phyloP scores from a whole-genome alignment of 2,113 vertebrate genomes.

The Lamprotornis superbus region DNA sequence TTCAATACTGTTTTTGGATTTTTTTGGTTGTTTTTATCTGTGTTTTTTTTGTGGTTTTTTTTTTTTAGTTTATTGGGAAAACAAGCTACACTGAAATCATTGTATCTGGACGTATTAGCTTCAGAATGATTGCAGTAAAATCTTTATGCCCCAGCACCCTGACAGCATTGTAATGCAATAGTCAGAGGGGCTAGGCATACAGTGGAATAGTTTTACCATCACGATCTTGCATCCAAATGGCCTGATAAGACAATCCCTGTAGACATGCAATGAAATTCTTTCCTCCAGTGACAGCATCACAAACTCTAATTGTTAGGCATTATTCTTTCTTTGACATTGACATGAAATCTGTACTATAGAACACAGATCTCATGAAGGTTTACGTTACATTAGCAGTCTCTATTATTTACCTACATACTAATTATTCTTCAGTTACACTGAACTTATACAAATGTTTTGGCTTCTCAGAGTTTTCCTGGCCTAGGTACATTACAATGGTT shows the following conservation, averaged over 20 bases:
- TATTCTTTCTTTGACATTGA: slow-evolving; percentile 55
- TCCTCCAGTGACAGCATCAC: slow-evolving; percentile 41
- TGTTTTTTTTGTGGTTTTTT: neutral
- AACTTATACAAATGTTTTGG: neutral
- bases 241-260: slow-evolving; percentile 59
- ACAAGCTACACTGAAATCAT: neutral
- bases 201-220: slow-evolving; percentile 52
- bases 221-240: slow-evolving; percentile 60
- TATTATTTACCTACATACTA: neutral
- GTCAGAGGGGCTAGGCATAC: slow-evolving; percentile 39
- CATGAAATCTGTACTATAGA: neutral
- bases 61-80: neutral
- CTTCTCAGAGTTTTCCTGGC: neutral
- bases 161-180: slow-evolving; percentile 42
- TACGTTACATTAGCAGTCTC: neutral
- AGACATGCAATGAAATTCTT: slow-evolving; percentile 55
- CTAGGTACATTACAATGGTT: neutral
- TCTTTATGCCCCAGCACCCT: slow-evolving; percentile 24
- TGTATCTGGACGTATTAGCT: neutral
- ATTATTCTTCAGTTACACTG: neutral
- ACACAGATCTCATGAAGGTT: neutral
- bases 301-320: slow-evolving; percentile 52
- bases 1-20: neutral
- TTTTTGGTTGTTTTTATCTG: neutral
- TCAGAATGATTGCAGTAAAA: slow-evolving; percentile 30